Percentiles rank a stretch among this genome's conserved stretches.
These are phyloP conservation scores for Plectropomus leopardus DNA, from an alignment of 2,113 vertebrate genomes.

Conservation along the genomic window DNA sequence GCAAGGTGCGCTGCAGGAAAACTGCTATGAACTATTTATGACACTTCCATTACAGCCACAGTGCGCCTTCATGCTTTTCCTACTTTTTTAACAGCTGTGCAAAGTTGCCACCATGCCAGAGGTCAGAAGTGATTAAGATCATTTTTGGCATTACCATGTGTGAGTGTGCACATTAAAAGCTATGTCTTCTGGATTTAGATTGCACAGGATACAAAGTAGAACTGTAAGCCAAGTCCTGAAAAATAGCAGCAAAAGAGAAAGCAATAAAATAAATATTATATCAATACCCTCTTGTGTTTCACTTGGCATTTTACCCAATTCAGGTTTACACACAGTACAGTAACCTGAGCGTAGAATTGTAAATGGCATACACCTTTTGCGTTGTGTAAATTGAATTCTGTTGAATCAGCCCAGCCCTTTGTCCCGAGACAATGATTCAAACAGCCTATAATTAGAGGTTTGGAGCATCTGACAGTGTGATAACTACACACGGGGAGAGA, in stretches of 20 bases:
- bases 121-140: constrained; percentile 61
- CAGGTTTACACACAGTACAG: constrained; percentile 3
- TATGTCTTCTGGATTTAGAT: constrained; percentile 12
- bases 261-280: not conserved
- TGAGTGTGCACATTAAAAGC: constrained; percentile 4
- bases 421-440: constrained; percentile 41
- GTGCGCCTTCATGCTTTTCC: constrained; percentile 47
- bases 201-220: not conserved
- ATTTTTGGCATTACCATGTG: constrained; percentile 19
- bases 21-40: constrained; percentile 78
- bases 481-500: constrained; percentile 32
- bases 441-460: constrained; percentile 48
- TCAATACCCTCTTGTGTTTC: not conserved
- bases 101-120: constrained; percentile 31
- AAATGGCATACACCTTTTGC: constrained; percentile 19
- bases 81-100: constrained; percentile 62
- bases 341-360: constrained; percentile 11
- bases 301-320: not conserved
- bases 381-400: constrained; percentile 31
- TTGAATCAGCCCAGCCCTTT: constrained; percentile 38
- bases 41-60: constrained; percentile 74
- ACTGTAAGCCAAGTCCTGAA: not conserved
- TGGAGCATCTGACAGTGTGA: constrained; percentile 45
- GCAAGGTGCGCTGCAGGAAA: constrained; percentile 69
- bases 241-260: not conserved